A percentile compares a stretch with the other conserved stretches of the same genome.
Conservation (phyloP, 2,113 vertebrate genomes). For the Pollimyrus isidori region DNA sequence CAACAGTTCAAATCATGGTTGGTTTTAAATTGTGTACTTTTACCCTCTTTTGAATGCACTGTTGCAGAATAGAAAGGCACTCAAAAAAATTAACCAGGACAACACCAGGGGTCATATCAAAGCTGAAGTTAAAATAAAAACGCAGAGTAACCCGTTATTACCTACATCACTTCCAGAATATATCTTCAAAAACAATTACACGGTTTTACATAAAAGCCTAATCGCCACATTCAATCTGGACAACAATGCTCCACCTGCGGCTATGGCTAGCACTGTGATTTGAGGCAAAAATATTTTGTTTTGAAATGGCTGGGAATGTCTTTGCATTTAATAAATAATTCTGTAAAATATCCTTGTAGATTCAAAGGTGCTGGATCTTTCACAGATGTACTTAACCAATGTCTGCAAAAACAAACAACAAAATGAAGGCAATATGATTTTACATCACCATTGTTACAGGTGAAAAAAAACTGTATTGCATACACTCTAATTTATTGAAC, state of each 20-base stretch:
- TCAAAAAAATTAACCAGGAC: neutral
- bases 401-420: neutral
- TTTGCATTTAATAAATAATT: slow-evolving; percentile 1
- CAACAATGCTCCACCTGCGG: neutral
- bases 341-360: neutral
- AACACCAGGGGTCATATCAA: slow-evolving; percentile 3
- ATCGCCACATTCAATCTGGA: neutral
- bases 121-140: neutral
- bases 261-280: neutral
- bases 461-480: neutral
- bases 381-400: neutral
- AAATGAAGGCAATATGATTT: neutral
- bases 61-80: neutral
- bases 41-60: neutral
- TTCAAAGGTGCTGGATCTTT: neutral
- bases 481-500: neutral
- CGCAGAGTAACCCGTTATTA: neutral
- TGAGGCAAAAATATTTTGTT: neutral
- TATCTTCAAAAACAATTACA: neutral
- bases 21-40: neutral
- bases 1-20: neutral
- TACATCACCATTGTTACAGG: neutral
- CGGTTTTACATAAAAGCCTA: neutral
- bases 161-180: neutral
- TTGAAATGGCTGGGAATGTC: neutral